Conservation (phyloP, 2,888 invertebrate species). For the Pharmacophagus antenor region DNA sequence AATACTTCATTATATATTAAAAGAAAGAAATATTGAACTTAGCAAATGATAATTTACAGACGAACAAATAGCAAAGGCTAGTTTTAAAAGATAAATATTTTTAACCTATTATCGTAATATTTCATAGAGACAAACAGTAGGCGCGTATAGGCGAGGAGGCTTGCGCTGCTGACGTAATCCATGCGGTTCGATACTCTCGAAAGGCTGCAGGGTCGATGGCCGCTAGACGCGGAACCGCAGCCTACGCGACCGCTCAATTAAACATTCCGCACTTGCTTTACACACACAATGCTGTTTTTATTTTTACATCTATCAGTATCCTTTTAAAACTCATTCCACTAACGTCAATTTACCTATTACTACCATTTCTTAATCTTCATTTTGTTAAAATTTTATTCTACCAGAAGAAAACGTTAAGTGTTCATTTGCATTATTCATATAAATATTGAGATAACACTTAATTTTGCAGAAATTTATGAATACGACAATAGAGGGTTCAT, state of each 20-base stretch:
- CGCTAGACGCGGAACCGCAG: slow-evolving; percentile 76
- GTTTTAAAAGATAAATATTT: slow-evolving; percentile 35
- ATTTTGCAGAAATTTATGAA: too few relatives aligned
- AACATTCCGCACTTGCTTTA: slow-evolving; percentile 66
- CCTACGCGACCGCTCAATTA: slow-evolving; percentile 74
- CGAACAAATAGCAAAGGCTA: neutral
- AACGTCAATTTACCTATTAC: neutral
- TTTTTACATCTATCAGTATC: slow-evolving; percentile 20
- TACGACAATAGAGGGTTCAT: too few relatives aligned
- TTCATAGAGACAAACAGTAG: slow-evolving; percentile 39
- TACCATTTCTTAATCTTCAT: too few relatives aligned
- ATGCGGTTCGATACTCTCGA: slow-evolving; percentile 57
- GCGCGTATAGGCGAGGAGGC: slow-evolving; percentile 45
- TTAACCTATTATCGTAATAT: slow-evolving; percentile 48
- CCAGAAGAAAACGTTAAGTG: too few relatives aligned
- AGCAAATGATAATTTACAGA: neutral
- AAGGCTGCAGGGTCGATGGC: slow-evolving; percentile 72
- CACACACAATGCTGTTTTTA: slow-evolving; percentile 29
- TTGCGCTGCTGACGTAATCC: slow-evolving; percentile 71
- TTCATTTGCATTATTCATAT: too few relatives aligned
- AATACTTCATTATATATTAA: too few relatives aligned
- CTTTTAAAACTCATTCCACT: neutral
- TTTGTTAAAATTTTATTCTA: too few relatives aligned
- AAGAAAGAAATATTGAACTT: neutral
- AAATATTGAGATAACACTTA: too few relatives aligned